Base-by-base conservation (phyloP, 2,113 vertebrate genomes). In the Chlorodrepanis virens region DNA sequence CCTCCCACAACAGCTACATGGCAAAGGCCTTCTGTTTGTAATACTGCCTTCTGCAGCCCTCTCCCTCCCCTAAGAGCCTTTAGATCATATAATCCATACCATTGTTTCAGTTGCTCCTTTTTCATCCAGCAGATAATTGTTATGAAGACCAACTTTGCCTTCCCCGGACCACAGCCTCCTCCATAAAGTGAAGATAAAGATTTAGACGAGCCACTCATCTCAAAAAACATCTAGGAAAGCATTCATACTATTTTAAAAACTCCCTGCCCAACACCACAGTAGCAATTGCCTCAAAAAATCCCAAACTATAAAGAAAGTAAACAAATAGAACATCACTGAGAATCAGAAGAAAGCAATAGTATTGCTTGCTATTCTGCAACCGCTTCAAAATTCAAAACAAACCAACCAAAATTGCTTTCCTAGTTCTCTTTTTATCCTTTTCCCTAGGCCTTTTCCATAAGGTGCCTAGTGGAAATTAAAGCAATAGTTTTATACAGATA, bases 381-480 rank as follows among this genome's bases (percentile, higher is more conserved):
- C 33, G 37, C 45, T 84, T 88, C 71, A 76, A 78, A 87, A 91
- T 77, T 64, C 68, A 33, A 87, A 92, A 11, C 74, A 71, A 93
- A 78, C 25, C 33, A 60, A 90, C 35, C n/a, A 59, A 74, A 90
- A 83, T 39, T 53, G 23, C 71, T 81, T 86, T 56, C 60, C 21
- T 83, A 78, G 60, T 87, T 93, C 49, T 84, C 71, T 78, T 92
- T 86, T 88, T 64, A 68, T 77, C 49, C 37, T 84, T 92, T 87
- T 81, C 59, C 75, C 63, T 81, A 72, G 70, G 63, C 59, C 33
- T 95, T 95, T 93, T 11, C 87, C 54, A 44, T 61, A 93, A 93
- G 35, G 29, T 52, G 92, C 60, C 92, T 88, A 71, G 79, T 44
- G 53, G 60, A 86, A 93, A 96, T 88, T 49, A 72, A 93, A 90